Conservation (phyloP, 2,113 vertebrate genomes). For the Phalacrocorax aristotelis region DNA sequence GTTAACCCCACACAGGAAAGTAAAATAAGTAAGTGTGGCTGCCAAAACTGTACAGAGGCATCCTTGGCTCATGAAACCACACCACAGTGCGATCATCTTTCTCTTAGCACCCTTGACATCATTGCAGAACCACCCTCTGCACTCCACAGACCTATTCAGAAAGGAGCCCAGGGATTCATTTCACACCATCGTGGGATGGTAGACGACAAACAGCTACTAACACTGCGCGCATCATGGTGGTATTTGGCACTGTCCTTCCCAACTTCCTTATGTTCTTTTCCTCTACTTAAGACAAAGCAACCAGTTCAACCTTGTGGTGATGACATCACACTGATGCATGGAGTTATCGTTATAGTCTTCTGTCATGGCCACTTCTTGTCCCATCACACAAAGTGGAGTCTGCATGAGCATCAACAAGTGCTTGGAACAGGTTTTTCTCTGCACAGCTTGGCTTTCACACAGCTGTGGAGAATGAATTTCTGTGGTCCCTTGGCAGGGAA, state of each 20-base stretch:
- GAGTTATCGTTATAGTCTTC: not conserved
- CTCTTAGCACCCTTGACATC: not conserved
- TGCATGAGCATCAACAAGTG: not conserved
- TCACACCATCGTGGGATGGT: not conserved
- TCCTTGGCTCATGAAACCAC: not conserved
- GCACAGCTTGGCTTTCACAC: not conserved
- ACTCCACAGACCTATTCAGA: not conserved
- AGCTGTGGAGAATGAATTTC: conserved; percentile 43
- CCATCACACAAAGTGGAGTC: not conserved
- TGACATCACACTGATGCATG: not conserved
- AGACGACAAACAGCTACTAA: not conserved
- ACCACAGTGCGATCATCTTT: not conserved
- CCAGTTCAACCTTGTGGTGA: not conserved
- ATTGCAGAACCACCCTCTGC: not conserved
- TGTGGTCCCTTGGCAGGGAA: conserved; percentile 41
- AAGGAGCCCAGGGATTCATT: not conserved
- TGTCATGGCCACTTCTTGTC: not conserved
- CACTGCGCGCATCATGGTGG: not conserved
- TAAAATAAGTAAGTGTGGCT: not conserved
- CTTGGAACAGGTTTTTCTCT: conserved; percentile 40
- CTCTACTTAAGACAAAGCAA: not conserved
- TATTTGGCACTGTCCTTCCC: not conserved
- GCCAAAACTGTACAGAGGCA: not conserved
- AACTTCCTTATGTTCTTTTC: not conserved
- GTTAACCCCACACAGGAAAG: not conserved